A percentile compares a stretch with the other conserved stretches of the same genome.
phyloP scores from a whole-genome alignment of 1,140 invertebrate genomes.

The Andrena cerasifolii region DNA sequence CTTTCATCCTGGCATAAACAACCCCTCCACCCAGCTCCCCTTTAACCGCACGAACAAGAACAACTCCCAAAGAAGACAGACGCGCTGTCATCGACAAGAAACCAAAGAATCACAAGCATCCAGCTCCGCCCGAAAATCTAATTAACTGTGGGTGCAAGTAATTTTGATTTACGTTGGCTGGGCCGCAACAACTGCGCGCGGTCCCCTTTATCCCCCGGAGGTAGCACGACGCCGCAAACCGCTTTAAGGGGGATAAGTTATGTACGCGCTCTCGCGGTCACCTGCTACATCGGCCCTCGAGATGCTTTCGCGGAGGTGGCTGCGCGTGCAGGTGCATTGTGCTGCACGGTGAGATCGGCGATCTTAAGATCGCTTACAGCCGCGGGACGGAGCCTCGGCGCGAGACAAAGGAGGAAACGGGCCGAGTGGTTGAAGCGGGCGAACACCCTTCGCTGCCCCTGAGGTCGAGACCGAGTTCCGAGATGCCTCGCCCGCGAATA shows the following conservation, averaged over 20 bases:
- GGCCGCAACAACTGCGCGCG: constrained; percentile 24
- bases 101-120: not conserved
- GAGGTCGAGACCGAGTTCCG: constrained; percentile 48
- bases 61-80: no score
- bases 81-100: not conserved
- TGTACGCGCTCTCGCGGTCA: constrained; percentile 64
- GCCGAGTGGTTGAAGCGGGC: not conserved
- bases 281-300: constrained; percentile 59
- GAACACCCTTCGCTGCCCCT: constrained; percentile 49
- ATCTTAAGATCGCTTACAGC: constrained; percentile 48
- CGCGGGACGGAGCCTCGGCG: constrained; percentile 22
- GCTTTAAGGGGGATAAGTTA: constrained; percentile 67
- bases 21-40: no score
- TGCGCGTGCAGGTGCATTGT: constrained; percentile 64
- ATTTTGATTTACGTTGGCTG: constrained; percentile 38
- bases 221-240: constrained; percentile 44
- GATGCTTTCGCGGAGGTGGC: constrained; percentile 48
- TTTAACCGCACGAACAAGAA: no score
- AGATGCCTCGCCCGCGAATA: constrained; percentile 49
- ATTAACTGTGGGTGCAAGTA: constrained; percentile 33
- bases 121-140: not conserved
- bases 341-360: constrained; percentile 35
- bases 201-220: constrained; percentile 58
- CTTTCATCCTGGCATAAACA: no score
- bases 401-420: constrained; percentile 35